These are phyloP conservation scores for Thamnophis sirtalis DNA, from an alignment of 2,113 vertebrate species.

Conservation along the genomic window DNA sequence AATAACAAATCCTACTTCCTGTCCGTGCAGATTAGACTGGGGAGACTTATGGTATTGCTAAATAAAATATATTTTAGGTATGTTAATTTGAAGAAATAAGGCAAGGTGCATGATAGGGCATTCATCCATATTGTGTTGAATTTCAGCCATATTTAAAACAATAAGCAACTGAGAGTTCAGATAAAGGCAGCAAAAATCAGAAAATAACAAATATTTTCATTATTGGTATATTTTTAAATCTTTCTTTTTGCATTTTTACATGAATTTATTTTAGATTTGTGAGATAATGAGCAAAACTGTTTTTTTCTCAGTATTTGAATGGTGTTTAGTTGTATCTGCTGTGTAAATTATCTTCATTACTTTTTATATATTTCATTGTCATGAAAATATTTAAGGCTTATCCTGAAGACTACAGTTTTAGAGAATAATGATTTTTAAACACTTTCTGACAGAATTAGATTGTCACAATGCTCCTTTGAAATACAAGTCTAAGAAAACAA, in stretches of 20 bases:
- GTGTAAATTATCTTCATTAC: neutral
- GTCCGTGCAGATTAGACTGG: neutral
- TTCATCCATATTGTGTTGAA: neutral
- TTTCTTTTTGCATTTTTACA: neutral
- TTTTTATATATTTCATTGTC: neutral
- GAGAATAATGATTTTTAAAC: neutral
- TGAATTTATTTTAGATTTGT: neutral
- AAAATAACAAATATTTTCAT: neutral
- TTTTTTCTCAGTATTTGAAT: neutral
- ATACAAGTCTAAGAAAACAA: neutral
- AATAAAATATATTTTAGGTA: neutral
- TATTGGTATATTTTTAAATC: neutral
- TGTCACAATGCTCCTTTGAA: neutral
- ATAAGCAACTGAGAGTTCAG: neutral
- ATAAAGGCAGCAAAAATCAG: neutral
- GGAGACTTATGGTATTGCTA: neutral
- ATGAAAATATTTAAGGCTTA: neutral
- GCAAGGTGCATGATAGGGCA: neutral
- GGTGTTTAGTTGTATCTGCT: neutral
- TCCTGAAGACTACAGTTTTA: constrained; percentile 4
- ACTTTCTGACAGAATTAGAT: neutral
- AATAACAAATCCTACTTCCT: neutral
- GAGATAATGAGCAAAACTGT: neutral
- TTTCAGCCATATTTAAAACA: neutral
- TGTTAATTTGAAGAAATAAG: neutral